phyloP scores from a whole-genome alignment of 2,888 invertebrate species.

The Frankliniella intonsa region DNA sequence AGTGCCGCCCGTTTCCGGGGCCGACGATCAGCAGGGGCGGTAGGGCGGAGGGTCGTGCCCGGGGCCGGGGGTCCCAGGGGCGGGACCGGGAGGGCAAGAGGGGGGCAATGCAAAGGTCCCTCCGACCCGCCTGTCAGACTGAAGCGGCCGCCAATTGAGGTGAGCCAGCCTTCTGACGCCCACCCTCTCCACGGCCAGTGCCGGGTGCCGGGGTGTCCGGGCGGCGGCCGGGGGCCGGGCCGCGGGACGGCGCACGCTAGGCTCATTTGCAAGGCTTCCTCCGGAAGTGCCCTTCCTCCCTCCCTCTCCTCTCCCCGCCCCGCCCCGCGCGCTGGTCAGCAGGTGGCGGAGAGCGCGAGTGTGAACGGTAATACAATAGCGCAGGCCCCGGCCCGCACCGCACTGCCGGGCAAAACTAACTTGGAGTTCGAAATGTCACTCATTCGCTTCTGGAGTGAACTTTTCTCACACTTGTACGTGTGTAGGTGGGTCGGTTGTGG shows the following conservation, averaged over 20 bases:
- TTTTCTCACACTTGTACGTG: too few relatives aligned
- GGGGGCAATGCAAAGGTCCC: background rate
- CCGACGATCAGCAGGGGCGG: background rate
- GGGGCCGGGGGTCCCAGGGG: background rate
- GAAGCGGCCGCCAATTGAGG: background rate
- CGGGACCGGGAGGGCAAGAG: background rate
- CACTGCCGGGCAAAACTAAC: too few relatives aligned
- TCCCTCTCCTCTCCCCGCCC: conserved; percentile 20
- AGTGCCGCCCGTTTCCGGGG: background rate
- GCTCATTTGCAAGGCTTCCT: conserved; percentile 29
- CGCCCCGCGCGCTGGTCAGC: background rate
- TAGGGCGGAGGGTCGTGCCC: background rate
- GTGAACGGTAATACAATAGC: conserved; percentile 30
- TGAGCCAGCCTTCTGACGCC: conserved; percentile 8
- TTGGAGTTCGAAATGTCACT: too few relatives aligned
- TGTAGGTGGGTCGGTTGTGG: too few relatives aligned
- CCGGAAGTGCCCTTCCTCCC: conserved; percentile 28
- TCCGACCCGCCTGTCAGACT: too few relatives aligned
- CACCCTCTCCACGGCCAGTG: background rate
- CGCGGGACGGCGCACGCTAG: conserved; percentile 6
- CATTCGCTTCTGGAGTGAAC: too few relatives aligned
- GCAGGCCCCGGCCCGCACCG: too few relatives aligned
- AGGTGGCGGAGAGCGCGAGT: conserved; percentile 33
- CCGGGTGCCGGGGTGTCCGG: background rate
- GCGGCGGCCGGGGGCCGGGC: conserved; percentile 29